A percentile compares a stretch with the other conserved stretches of the same genome.
These are phyloP conservation scores for Rhincodon typus DNA, from an alignment of 2,797 vertebrate genomes.

Conservation along the genomic window DNA sequence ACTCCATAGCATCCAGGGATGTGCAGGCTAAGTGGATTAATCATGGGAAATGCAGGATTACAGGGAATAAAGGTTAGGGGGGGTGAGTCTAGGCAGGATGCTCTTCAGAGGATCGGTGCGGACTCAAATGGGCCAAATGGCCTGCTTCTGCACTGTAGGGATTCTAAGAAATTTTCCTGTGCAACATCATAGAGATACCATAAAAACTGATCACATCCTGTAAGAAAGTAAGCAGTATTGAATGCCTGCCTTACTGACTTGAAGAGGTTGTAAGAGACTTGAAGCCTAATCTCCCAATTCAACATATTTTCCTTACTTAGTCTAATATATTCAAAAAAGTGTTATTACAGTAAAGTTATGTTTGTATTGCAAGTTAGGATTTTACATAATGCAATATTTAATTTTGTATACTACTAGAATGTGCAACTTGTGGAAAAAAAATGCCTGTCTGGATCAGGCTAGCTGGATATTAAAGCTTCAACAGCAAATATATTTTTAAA, in stretches of 20 bases:
- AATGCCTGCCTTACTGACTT: background rate
- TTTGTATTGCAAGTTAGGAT: background rate
- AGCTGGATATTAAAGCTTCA: background rate
- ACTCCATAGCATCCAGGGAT: too few species aligned
- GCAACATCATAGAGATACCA: background rate
- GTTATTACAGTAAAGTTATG: background rate
- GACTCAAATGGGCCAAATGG: too few species aligned
- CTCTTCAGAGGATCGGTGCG: too few species aligned
- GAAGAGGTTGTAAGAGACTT: background rate
- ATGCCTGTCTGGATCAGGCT: background rate
- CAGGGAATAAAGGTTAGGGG: too few species aligned
- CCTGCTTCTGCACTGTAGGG: too few species aligned
- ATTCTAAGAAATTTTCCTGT: background rate
- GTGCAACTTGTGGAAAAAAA: background rate
- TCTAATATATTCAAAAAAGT: background rate
- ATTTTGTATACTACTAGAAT: background rate
- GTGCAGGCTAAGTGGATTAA: too few species aligned
- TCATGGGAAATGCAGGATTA: too few species aligned
- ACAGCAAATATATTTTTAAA: constrained; percentile 23
- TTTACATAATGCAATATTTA: constrained; percentile 18
- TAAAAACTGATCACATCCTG: background rate
- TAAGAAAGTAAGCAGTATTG: background rate
- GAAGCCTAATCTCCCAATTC: background rate
- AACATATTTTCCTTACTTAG: background rate
- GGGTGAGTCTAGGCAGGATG: too few species aligned